Percentiles rank a stretch among this genome's conserved stretches.
These are phyloP conservation scores for Hetaerina titia DNA, from an alignment of 2,888 invertebrate genomes.

Conservation along the genomic window DNA sequence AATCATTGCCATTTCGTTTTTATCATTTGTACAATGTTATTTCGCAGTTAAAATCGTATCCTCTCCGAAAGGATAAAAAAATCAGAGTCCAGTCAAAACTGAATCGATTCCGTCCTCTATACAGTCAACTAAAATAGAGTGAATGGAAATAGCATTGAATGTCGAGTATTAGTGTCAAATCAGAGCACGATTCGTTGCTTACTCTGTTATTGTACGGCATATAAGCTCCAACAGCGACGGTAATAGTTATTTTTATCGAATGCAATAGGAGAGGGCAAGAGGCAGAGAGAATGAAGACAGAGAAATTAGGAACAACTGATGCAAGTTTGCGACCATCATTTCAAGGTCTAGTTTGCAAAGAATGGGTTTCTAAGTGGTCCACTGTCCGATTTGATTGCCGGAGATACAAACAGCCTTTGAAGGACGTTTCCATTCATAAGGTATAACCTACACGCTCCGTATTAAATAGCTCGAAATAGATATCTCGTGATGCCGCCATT, in stretches of 20 bases:
- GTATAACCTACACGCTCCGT: not conserved
- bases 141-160: not conserved
- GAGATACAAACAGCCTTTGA: not conserved
- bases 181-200: not conserved
- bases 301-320: not conserved
- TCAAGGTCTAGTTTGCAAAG: not conserved
- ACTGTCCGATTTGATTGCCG: not conserved
- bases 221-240: not conserved
- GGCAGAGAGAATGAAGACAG: too few relatives aligned
- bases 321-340: not conserved
- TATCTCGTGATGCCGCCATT: not conserved
- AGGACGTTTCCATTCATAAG: not conserved
- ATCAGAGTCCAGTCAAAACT: too few relatives aligned
- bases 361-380: too few relatives aligned
- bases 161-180: not conserved
- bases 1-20: too few relatives aligned
- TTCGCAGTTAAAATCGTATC: too few relatives aligned
- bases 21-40: too few relatives aligned
- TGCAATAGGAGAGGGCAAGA: not conserved
- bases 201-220: not conserved
- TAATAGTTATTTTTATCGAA: not conserved
- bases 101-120: too few relatives aligned
- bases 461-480: not conserved
- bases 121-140: too few relatives aligned
- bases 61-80: too few relatives aligned